These are phyloP conservation scores for Menura novaehollandiae DNA, from an alignment of 2,113 vertebrate genomes.

Conservation along the genomic window DNA sequence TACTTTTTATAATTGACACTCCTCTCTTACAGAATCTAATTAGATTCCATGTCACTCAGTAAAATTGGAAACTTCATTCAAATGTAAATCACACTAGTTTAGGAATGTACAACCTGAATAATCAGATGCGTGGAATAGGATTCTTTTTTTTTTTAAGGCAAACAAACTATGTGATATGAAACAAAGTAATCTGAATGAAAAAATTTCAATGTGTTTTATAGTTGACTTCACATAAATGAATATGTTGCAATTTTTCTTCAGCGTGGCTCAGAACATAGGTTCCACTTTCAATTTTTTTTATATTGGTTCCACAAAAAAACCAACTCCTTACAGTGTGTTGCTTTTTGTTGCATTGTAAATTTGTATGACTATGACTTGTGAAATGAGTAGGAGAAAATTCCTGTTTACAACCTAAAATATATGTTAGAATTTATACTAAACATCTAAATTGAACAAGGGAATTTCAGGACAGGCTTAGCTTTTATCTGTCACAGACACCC, in stretches of 20 bases:
- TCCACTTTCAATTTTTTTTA: background rate
- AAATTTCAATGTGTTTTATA: background rate
- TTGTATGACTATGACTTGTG: slow-evolving; percentile 22
- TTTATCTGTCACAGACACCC: slow-evolving; percentile 22
- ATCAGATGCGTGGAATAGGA: background rate
- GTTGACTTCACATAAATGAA: background rate
- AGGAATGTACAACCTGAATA: slow-evolving; percentile 1
- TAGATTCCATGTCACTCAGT: slow-evolving; percentile 60
- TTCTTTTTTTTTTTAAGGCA: background rate
- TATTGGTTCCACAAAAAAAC: background rate
- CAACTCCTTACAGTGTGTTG: background rate
- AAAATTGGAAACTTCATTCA: slow-evolving; percentile 62
- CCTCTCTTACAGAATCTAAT: slow-evolving; percentile 46
- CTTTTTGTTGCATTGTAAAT: background rate
- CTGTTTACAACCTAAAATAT: background rate
- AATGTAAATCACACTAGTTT: slow-evolving; percentile 38
- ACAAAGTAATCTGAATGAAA: background rate
- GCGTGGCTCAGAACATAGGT: background rate
- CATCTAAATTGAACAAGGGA: background rate
- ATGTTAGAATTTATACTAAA: slow-evolving; percentile 33
- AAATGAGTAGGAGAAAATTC: slow-evolving; percentile 49
- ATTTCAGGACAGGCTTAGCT: background rate
- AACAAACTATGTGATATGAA: background rate
- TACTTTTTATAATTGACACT: slow-evolving; percentile 34
- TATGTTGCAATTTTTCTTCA: background rate